Conservation (phyloP, 2,888 invertebrate genomes). For the Agrochola lota region DNA sequence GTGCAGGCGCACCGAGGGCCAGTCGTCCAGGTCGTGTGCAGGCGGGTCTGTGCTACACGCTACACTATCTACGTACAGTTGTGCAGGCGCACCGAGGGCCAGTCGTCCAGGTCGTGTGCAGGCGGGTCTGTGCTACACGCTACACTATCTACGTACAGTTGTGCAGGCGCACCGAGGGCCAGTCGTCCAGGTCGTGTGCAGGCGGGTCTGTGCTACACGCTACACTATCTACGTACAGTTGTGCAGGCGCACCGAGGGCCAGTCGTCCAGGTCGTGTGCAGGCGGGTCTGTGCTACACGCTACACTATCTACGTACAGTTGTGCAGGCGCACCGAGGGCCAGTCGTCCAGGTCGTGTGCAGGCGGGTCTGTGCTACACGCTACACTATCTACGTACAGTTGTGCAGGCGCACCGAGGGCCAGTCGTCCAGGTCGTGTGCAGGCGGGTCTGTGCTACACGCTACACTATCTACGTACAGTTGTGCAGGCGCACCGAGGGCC, state of each 20-base stretch:
- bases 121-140: constrained; percentile 5
- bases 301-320: constrained; percentile 65
- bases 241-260: constrained; percentile 82
- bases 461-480: constrained; percentile 45
- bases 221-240: constrained; percentile 65
- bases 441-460: neutral
- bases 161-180: constrained; percentile 82
- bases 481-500: constrained; percentile 36
- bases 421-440: constrained; percentile 8
- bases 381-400: constrained; percentile 32
- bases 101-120: constrained; percentile 74
- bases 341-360: constrained; percentile 72
- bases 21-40: constrained; percentile 73
- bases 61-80: constrained; percentile 69
- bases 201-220: too few species aligned
- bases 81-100: constrained; percentile 83
- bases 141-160: constrained; percentile 50
- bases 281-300: constrained; percentile 53
- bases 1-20: constrained; percentile 82
- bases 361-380: constrained; percentile 10
- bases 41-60: constrained; percentile 12
- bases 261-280: constrained; percentile 69
- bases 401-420: constrained; percentile 28
- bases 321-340: constrained; percentile 82
- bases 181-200: constrained; percentile 66